Evolutionary conservation across 2,797 vertebrate species (phyloP).

Genomic region (Betta splendens): DNA sequence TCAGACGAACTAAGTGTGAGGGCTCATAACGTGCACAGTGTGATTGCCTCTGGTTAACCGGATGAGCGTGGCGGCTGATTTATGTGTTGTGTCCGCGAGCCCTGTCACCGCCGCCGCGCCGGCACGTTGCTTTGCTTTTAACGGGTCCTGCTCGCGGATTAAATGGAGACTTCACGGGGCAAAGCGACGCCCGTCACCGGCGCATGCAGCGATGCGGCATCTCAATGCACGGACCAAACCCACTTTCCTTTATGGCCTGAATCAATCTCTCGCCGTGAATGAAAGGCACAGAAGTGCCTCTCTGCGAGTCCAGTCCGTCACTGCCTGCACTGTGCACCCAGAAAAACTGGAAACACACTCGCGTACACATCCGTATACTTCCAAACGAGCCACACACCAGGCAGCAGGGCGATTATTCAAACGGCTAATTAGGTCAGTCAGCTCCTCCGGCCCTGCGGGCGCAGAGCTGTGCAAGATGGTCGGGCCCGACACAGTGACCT

Average conservation of each 20-base stretch:
- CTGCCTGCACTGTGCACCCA: constrained; percentile 13
- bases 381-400: constrained; percentile 56
- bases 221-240: neutral
- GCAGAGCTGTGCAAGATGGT: constrained; percentile 67
- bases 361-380: constrained; percentile 24
- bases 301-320: constrained; percentile 35
- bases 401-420: constrained; percentile 71
- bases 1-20: constrained; percentile 19
- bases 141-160: neutral
- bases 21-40: constrained; percentile 11
- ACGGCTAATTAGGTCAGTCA: constrained; percentile 78
- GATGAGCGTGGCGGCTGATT: neutral
- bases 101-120: neutral
- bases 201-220: too few relatives aligned
- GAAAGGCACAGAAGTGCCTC: constrained; percentile 31
- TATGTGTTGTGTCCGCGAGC: neutral
- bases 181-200: too few relatives aligned
- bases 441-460: constrained; percentile 58
- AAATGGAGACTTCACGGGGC: neutral
- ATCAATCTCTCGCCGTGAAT: constrained; percentile 33
- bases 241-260: neutral
- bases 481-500: constrained; percentile 72
- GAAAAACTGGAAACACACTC: constrained; percentile 13
- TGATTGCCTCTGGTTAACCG: neutral
- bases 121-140: neutral